Evolutionary conservation across 2,797 vertebrate genomes (phyloP).

Genomic region (Phataginus tetradactyla): DNA sequence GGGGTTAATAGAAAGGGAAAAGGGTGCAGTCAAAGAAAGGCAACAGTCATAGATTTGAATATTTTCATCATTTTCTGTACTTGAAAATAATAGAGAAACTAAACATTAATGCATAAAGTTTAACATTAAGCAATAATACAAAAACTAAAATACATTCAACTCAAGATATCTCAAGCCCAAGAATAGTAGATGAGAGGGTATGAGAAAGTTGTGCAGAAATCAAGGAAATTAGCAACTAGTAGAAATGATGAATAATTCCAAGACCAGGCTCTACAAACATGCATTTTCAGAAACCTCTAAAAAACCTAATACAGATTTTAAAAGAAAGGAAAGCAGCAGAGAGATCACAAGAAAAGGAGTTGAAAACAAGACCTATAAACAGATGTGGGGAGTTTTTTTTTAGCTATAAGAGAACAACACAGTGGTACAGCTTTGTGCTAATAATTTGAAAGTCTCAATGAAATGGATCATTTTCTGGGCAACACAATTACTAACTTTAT

Average conservation of each 20-base stretch:
- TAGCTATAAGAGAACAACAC: not conserved
- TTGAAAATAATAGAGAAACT: not conserved
- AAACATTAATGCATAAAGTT: no score
- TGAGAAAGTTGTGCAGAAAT: not conserved
- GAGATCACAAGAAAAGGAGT: not conserved
- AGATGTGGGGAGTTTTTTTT: not conserved
- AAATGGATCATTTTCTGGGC: not conserved
- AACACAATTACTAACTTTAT: constrained; percentile 28
- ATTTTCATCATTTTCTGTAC: not conserved
- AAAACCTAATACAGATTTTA: not conserved
- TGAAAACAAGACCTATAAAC: not conserved
- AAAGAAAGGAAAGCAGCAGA: not conserved
- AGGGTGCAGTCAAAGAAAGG: not conserved
- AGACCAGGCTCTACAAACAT: not conserved
- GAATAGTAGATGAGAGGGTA: not conserved
- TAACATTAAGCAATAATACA: not conserved
- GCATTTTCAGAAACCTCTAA: not conserved
- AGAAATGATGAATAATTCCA: not conserved
- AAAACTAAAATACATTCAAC: not conserved
- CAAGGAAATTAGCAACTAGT: not conserved
- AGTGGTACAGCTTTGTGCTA: not conserved
- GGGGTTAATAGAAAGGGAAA: not conserved
- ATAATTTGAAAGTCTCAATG: not conserved
- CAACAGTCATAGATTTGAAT: not conserved
- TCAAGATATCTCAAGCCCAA: not conserved